Evolutionary conservation across 2,113 vertebrate species (phyloP), one percentile per base, ranked within the genome.

Genomic region (Pseudopodoces humilis): DNA sequence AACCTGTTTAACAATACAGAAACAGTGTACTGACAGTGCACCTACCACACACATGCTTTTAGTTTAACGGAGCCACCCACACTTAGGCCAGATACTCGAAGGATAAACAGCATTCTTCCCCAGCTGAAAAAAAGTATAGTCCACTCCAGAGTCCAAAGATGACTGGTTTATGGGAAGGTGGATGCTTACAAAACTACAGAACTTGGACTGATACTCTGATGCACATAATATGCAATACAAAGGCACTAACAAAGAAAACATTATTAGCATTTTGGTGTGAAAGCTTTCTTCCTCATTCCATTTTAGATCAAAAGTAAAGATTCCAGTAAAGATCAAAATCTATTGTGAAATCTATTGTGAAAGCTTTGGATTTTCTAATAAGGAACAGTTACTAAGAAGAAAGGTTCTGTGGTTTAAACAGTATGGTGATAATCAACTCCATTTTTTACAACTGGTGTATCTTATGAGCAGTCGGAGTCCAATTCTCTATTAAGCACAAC

Each of bases 251-350:
- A 86, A 91, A 82, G 79, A 71, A 75, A 92, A 86, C 31, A 18
- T 31, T 53, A 92, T 88, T 74, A 83, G 59, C 93, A 77, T 72
- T 92, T 94, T 4, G 8, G 80, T 80, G 67, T 77, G 49, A 92
- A 94, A 76, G 79, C 71, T 88, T 93, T 90, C 55, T 75, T 76
- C 82, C 74, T 78, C 86, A 80, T 90, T 90, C 60, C 59, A 77
- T 85, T 88, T 90, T 77, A 88, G n/a, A n/a, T n/a, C n/a, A n/a
- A n/a, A n/a, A n/a, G n/a, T n/a, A n/a, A n/a, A n/a, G n/a, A n/a
- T n/a, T n/a, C n/a, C 39, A 65, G 64, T 53, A 74, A 86, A 59
- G 76, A 95, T 88, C 80, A 81, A 88, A 81, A 83, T 74, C 89
- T 91, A 35, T 46, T 81, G 68, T 81, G 59, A 88, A 81, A 83